Percentiles rank a stretch among this genome's conserved stretches.
phyloP scores from a whole-genome alignment of 2,797 vertebrate species.

The Gorsachius magnificus region DNA sequence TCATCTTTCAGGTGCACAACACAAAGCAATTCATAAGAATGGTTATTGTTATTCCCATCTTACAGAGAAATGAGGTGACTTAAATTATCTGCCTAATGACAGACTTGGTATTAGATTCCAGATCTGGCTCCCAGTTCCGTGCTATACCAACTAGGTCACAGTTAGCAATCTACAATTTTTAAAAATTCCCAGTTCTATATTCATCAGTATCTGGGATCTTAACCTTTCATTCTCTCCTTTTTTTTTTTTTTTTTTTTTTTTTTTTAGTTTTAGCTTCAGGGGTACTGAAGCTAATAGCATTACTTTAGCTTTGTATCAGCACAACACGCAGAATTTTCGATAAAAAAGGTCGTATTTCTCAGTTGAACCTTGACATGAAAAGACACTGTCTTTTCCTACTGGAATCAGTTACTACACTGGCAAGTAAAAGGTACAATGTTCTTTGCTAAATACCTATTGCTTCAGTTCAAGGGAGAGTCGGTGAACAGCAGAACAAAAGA shows the following conservation, averaged over 20 bases:
- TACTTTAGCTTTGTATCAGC: background rate
- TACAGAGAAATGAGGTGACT: constrained; percentile 4
- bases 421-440: background rate
- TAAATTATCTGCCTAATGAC: constrained; percentile 17
- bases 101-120: background rate
- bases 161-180: background rate
- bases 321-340: background rate
- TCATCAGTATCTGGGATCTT: background rate
- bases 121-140: background rate
- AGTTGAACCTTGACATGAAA: background rate
- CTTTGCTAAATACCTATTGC: background rate
- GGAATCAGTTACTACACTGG: background rate
- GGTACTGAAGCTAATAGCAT: background rate
- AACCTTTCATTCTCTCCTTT: background rate
- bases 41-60: background rate
- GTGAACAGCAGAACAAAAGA: background rate
- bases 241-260: too few species aligned
- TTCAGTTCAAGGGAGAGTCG: background rate
- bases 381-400: background rate
- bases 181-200: background rate
- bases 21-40: constrained; percentile 4
- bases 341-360: background rate
- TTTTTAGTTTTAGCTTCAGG: background rate
- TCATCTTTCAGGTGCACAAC: constrained; percentile 12
- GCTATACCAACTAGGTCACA: background rate